Evolutionary conservation across 2,888 invertebrate genomes (phyloP).

Genomic region (Lissonota sp.): DNA sequence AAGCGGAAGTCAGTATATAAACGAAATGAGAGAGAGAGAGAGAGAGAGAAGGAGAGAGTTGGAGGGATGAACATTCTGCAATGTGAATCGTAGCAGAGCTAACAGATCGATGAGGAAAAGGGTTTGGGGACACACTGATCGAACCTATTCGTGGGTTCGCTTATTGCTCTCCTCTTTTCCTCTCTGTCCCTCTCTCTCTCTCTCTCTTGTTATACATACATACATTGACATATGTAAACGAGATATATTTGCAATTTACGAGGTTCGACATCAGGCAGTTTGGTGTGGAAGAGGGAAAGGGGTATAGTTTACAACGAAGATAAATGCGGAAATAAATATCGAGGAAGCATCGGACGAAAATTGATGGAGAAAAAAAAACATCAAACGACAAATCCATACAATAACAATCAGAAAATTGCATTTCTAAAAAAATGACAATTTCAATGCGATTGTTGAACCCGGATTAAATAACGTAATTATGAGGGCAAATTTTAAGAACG

Average conservation of each 20-base stretch:
- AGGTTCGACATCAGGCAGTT: background rate
- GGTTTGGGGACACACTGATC: constrained; percentile 18
- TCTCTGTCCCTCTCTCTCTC: background rate
- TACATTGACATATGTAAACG: constrained; percentile 5
- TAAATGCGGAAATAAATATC: constrained; percentile 41
- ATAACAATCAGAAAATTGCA: no score
- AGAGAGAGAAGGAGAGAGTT: constrained; percentile 2
- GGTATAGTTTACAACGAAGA: constrained; percentile 4
- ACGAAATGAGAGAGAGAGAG: constrained; percentile 8
- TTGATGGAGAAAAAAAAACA: constrained; percentile 6
- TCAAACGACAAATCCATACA: background rate
- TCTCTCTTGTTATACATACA: constrained; percentile 1
- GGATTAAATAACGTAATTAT: no score
- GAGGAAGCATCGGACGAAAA: background rate
- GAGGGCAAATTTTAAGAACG: no score
- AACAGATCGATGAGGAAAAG: constrained; percentile 38
- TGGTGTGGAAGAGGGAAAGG: background rate
- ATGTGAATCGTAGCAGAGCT: constrained; percentile 35
- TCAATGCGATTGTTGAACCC: no score
- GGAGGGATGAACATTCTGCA: constrained; percentile 18
- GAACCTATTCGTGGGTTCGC: constrained; percentile 41
- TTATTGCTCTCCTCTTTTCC: constrained; percentile 18
- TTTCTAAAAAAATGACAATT: no score
- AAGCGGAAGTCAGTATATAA: constrained; percentile 35
- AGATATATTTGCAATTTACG: constrained; percentile 14